A percentile compares a stretch with the other conserved stretches of the same genome.
phyloP scores from a whole-genome alignment of 2,113 vertebrate species.

The Burhinus oedicnemus region DNA sequence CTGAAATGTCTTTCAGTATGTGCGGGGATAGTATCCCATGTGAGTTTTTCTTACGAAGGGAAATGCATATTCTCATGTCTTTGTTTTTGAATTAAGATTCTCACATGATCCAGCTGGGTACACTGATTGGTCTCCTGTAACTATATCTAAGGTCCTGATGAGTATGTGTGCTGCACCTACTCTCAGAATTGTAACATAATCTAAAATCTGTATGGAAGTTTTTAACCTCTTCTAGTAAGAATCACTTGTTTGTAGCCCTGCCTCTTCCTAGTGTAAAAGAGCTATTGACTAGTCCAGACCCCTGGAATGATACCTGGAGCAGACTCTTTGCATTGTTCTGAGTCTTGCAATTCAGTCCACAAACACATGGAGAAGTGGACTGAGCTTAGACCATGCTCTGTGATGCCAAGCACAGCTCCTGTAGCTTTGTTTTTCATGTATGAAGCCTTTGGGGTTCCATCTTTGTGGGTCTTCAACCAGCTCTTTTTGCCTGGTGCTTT shows the following conservation, averaged over 20 bases:
- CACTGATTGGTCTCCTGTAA: not conserved
- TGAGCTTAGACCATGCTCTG: not conserved
- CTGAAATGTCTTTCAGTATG: not conserved
- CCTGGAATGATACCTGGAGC: not conserved
- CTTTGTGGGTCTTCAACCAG: not conserved
- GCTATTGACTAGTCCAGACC: not conserved
- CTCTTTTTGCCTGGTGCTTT: not conserved
- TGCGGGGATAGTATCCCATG: not conserved
- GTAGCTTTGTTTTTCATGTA: not conserved
- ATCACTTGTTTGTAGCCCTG: not conserved
- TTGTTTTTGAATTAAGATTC: not conserved
- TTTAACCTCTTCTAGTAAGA: not conserved
- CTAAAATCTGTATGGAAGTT: not conserved
- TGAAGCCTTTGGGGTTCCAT: not conserved
- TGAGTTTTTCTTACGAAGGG: not conserved
- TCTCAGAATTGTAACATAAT: not conserved
- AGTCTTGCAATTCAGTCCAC: not conserved
- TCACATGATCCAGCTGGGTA: not conserved
- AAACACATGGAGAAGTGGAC: fast-evolving
- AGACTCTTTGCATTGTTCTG: not conserved
- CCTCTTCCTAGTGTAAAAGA: not conserved
- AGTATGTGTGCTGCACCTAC: not conserved
- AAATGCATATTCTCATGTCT: not conserved
- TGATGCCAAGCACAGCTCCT: not conserved
- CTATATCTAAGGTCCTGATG: not conserved